phyloP scores from a whole-genome alignment of 1,140 invertebrate species.

The Drosophila tristis region DNA sequence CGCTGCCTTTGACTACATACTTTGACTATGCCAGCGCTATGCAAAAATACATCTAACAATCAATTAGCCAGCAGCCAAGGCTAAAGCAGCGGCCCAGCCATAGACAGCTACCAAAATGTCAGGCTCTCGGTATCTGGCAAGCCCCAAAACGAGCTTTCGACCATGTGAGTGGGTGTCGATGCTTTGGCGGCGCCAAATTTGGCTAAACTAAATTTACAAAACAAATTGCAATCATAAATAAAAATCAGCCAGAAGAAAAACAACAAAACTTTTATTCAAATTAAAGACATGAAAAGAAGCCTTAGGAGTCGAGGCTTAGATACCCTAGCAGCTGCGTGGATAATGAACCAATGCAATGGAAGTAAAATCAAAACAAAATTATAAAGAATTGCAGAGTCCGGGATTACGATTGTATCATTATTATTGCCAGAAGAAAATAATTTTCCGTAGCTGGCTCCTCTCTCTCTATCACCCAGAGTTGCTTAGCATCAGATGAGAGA shows the following conservation, averaged over 20 bases:
- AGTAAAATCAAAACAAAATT: no score
- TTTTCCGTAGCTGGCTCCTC: no score
- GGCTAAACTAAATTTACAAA: slow-evolving; percentile 67
- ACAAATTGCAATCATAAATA: slow-evolving; percentile 81
- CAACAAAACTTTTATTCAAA: slow-evolving; percentile 10
- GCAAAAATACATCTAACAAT: slow-evolving; percentile 30
- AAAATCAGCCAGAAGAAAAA: slow-evolving; percentile 44
- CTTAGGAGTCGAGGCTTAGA: no score
- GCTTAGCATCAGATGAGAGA: no score
- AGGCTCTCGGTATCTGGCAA: slow-evolving; percentile 29
- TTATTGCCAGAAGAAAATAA: no score
- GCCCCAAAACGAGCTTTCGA: slow-evolving; percentile 25
- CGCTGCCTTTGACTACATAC: slow-evolving; percentile 12
- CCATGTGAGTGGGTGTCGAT: slow-evolving; percentile 64
- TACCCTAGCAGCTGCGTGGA: no score
- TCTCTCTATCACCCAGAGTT: no score
- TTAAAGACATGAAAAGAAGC: no score
- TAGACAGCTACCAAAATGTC: slow-evolving; percentile 46
- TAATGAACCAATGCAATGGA: no score
- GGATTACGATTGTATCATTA: no score
- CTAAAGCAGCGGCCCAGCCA: slow-evolving; percentile 15
- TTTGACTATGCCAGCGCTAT: slow-evolving; percentile 59
- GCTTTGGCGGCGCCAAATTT: slow-evolving; percentile 76
- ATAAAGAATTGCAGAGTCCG: no score
- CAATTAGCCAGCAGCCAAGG: slow-evolving; percentile 52